phyloP scores from a whole-genome alignment of 2,113 vertebrate species.

The Tupaia chinensis region DNA sequence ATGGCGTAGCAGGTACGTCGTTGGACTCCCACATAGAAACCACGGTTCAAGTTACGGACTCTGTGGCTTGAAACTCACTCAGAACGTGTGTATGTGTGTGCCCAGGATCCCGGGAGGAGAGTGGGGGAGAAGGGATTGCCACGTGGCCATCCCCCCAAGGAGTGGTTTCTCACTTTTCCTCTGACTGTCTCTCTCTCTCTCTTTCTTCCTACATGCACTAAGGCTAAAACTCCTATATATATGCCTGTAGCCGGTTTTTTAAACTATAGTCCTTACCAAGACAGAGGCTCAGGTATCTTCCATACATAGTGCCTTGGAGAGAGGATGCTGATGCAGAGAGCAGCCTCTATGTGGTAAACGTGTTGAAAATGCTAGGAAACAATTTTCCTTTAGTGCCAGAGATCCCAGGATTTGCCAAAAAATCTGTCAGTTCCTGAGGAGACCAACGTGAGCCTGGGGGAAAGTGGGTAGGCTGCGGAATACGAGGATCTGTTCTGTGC shows the following conservation, averaged over 20 bases:
- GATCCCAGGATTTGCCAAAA: background rate
- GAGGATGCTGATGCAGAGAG: background rate
- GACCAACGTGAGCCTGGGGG: background rate
- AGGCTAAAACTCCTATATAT: background rate
- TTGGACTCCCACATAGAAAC: too few relatives aligned
- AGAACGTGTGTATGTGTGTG: too few relatives aligned
- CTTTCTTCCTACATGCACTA: too few relatives aligned
- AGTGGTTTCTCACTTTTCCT: too few relatives aligned
- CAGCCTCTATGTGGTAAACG: background rate
- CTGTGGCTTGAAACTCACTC: too few relatives aligned
- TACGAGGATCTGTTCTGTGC: background rate
- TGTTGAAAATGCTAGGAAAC: background rate
- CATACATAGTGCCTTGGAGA: background rate
- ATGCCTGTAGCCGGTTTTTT: background rate
- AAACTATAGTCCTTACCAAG: background rate
- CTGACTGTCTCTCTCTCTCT: too few relatives aligned
- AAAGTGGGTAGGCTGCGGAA: background rate
- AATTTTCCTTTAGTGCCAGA: background rate
- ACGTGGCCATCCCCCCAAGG: too few relatives aligned
- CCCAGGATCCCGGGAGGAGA: too few relatives aligned
- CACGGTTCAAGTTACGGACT: too few relatives aligned
- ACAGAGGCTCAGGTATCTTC: background rate
- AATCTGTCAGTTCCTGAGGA: background rate
- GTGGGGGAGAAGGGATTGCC: too few relatives aligned
- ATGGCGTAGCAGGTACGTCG: too few relatives aligned